Percentiles rank a stretch among this genome's conserved stretches.
Conservation (phyloP, 2,888 invertebrate species). For the Pterostichus niger region DNA sequence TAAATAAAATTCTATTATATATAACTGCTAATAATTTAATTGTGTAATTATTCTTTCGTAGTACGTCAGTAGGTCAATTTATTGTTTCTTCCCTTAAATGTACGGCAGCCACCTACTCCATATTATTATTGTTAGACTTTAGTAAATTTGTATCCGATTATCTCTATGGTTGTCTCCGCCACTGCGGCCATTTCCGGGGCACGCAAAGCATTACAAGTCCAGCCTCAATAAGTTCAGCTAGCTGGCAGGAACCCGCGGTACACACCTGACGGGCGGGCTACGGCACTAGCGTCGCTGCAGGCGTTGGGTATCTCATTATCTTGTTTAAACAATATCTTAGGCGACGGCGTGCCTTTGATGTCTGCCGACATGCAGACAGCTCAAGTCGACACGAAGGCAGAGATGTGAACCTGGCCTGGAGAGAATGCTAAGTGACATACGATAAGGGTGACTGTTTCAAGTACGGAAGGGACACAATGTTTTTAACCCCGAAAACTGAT, state of each 20-base stretch:
- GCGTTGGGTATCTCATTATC: constrained; percentile 43
- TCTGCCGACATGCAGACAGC: background rate
- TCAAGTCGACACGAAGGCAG: background rate
- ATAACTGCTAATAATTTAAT: too few species aligned
- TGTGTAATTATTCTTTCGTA: too few species aligned
- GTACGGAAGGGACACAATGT: too few species aligned
- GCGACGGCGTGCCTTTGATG: constrained; percentile 29
- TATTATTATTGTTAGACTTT: too few species aligned
- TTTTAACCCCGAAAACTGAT: too few species aligned
- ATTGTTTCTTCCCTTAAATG: too few species aligned
- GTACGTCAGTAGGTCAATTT: too few species aligned
- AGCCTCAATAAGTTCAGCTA: background rate
- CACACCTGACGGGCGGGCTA: constrained; percentile 2
- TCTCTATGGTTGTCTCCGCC: background rate
- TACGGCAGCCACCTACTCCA: too few species aligned
- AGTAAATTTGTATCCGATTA: too few species aligned
- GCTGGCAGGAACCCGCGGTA: background rate
- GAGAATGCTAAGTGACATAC: constrained; percentile 20
- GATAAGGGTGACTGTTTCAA: constrained; percentile 17
- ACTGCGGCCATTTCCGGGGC: background rate
- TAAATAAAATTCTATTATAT: too few species aligned
- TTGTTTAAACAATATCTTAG: constrained; percentile 43
- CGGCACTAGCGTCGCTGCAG: background rate
- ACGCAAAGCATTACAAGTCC: background rate
- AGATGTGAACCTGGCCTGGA: background rate